These are phyloP conservation scores for Drosophila maculinotata DNA, from an alignment of 2,888 invertebrate genomes.

Conservation along the genomic window DNA sequence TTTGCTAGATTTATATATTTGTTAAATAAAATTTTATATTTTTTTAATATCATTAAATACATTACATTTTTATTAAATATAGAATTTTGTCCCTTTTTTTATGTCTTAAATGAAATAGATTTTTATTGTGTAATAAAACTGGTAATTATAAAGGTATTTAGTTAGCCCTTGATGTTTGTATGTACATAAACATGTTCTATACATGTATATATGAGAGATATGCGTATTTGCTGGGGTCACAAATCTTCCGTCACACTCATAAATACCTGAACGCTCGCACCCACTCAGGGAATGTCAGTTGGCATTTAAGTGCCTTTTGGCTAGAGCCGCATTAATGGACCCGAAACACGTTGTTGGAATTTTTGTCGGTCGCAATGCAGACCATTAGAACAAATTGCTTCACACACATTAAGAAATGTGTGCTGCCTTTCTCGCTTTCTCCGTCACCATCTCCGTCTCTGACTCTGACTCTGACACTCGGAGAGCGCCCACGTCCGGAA, in stretches of 20 bases:
- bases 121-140: too few species aligned
- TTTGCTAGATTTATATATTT: too few species aligned
- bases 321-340: slow-evolving; percentile 67
- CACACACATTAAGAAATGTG: slow-evolving; percentile 65
- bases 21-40: too few species aligned
- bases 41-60: not conserved
- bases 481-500: slow-evolving; percentile 23
- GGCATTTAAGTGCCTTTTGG: slow-evolving; percentile 49
- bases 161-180: not conserved
- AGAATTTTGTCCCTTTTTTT: too few species aligned
- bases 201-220: not conserved
- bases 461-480: not conserved
- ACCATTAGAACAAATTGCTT: slow-evolving; percentile 69
- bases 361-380: slow-evolving; percentile 21
- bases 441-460: not conserved
- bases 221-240: slow-evolving; percentile 10
- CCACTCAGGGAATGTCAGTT: slow-evolving; percentile 22
- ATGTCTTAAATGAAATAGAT: too few species aligned
- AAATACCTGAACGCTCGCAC: slow-evolving; percentile 39
- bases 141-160: not conserved
- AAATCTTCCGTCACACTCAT: slow-evolving; percentile 22
- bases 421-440: slow-evolving; percentile 6
- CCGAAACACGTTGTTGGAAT: slow-evolving; percentile 75
- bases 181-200: not conserved
- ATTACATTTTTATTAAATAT: too few species aligned